These are phyloP conservation scores for Camponotus vicinus DNA, from an alignment of 1,140 invertebrate species.

Conservation along the genomic window DNA sequence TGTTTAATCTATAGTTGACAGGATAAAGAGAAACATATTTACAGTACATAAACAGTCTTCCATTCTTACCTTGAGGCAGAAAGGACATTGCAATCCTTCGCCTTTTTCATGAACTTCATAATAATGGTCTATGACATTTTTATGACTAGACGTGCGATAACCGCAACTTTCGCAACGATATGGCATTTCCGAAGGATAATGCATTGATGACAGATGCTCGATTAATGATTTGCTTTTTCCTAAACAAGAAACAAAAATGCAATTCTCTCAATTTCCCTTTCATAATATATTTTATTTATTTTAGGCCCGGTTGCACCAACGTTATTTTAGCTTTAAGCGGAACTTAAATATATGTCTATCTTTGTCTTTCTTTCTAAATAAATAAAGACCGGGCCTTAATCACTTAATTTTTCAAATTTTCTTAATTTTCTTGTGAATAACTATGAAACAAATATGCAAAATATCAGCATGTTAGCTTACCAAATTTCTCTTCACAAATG, in stretches of 20 bases:
- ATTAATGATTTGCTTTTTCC: constrained; percentile 86
- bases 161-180: constrained; percentile 92
- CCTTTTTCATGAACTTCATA: constrained; percentile 88
- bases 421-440: background rate
- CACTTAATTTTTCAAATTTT: background rate
- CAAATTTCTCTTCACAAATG: constrained; percentile 89
- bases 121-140: constrained; percentile 91
- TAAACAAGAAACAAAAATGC: constrained; percentile 51
- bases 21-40: background rate
- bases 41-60: background rate
- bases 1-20: constrained; percentile 1
- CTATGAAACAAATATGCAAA: background rate
- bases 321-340: too few relatives aligned
- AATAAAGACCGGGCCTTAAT: too few relatives aligned
- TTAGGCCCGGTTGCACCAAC: too few relatives aligned
- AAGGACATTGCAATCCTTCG: constrained; percentile 90
- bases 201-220: constrained; percentile 91
- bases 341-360: too few relatives aligned
- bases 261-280: background rate
- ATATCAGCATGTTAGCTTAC: constrained; percentile 61
- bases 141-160: constrained; percentile 92
- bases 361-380: too few relatives aligned
- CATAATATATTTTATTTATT: background rate
- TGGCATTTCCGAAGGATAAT: constrained; percentile 92
- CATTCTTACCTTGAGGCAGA: constrained; percentile 89